Conservation (phyloP, 2,797 vertebrate genomes). For the Neomorphus geoffroyi region DNA sequence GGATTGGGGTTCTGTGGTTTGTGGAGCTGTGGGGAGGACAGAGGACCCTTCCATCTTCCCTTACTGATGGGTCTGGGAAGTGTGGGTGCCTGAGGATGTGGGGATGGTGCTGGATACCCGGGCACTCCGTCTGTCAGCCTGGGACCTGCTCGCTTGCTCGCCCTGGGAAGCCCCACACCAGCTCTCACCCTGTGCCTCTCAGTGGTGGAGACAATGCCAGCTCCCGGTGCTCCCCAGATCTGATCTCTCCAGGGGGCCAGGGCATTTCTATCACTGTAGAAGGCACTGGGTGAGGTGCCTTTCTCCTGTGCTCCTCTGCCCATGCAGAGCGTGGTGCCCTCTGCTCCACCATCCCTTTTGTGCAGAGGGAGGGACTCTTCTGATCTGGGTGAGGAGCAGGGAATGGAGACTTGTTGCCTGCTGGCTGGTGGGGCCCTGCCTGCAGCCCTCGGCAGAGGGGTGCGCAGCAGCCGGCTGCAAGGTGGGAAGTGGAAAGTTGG, state of each 20-base stretch:
- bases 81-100: accelerated
- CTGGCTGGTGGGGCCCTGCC: not conserved
- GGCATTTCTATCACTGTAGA: accelerated
- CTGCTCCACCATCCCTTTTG: not conserved
- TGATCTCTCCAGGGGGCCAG: no score
- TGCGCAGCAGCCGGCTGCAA: not conserved
- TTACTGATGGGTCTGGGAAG: not conserved
- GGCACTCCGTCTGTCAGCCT: not conserved
- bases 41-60: not conserved
- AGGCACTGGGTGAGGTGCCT: accelerated
- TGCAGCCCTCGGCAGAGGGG: accelerated
- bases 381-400: no score
- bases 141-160: not conserved
- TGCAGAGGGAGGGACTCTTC: not conserved
- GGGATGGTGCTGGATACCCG: accelerated
- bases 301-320: not conserved
- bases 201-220: not conserved
- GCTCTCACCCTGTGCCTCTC: not conserved
- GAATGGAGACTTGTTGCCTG: not conserved
- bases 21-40: not conserved
- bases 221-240: not conserved
- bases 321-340: not conserved
- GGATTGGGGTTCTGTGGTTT: not conserved
- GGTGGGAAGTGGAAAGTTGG: not conserved
- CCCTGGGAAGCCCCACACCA: not conserved